These are phyloP conservation scores for Odontomachus brunneus DNA, from an alignment of 1,140 invertebrate genomes.

Conservation along the genomic window DNA sequence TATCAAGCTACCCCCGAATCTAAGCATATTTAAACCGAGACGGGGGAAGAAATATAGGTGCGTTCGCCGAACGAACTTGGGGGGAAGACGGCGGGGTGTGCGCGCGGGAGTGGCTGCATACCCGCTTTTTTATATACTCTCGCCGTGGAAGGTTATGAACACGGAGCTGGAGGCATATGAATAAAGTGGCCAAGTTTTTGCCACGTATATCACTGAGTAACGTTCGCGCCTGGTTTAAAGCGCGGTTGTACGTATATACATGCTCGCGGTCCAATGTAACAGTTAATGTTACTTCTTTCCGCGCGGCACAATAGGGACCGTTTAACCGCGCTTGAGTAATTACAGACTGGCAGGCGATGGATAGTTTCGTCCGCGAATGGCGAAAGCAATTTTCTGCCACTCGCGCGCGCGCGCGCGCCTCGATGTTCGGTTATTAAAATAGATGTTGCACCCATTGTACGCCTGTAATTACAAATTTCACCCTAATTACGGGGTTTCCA, in stretches of 20 bases:
- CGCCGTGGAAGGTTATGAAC: constrained; percentile 75
- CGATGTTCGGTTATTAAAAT: constrained; percentile 51
- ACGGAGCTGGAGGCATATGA: constrained; percentile 74
- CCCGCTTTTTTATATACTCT: constrained; percentile 74
- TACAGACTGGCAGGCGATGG: constrained; percentile 68
- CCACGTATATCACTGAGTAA: constrained; percentile 76
- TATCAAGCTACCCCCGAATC: constrained; percentile 73
- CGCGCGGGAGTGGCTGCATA: constrained; percentile 60
- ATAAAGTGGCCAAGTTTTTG: constrained; percentile 79
- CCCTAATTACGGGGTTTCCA: constrained; percentile 27
- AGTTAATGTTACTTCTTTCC: constrained; percentile 66
- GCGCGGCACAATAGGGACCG: constrained; percentile 36
- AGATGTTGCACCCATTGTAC: constrained; percentile 22
- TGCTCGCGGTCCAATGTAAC: constrained; percentile 55
- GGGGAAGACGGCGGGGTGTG: constrained; percentile 33
- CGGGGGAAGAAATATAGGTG: constrained; percentile 71
- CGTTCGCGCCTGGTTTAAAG: constrained; percentile 75
- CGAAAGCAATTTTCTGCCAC: constrained; percentile 44
- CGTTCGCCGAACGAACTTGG: constrained; percentile 40
- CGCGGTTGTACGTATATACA: constrained; percentile 33
- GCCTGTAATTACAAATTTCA: constrained; percentile 39
- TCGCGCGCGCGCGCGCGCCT: neutral
- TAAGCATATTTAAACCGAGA: constrained; percentile 76
- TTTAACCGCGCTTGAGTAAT: constrained; percentile 72
- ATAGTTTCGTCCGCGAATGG: constrained; percentile 58